Percentiles rank a stretch among this genome's conserved stretches.
phyloP scores from a whole-genome alignment of 2,113 vertebrate genomes.

The Lipotes vexillifer region DNA sequence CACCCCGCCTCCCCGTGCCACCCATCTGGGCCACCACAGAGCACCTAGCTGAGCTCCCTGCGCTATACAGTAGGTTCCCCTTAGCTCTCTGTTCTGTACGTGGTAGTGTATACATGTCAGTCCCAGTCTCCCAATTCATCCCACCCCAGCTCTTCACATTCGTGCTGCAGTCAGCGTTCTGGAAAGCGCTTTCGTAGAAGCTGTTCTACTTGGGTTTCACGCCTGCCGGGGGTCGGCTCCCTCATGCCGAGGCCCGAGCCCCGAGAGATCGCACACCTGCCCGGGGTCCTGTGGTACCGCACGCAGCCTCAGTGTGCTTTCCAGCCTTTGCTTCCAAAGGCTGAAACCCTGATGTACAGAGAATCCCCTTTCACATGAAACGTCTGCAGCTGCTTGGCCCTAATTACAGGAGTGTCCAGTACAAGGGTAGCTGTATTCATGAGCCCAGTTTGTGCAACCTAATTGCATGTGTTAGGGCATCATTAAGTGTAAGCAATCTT shows the following conservation, averaged over 20 bases:
- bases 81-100: too few relatives aligned
- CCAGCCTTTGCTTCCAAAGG: neutral
- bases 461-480: rapidly evolving
- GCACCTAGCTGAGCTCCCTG: too few relatives aligned
- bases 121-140: too few relatives aligned
- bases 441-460: neutral
- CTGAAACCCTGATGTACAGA: rapidly evolving
- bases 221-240: neutral
- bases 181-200: rapidly evolving
- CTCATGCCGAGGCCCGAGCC: neutral
- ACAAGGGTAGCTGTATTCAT: rapidly evolving
- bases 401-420: neutral
- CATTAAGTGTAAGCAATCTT: rapidly evolving
- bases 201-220: rapidly evolving
- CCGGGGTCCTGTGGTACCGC: rapidly evolving
- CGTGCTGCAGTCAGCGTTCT: rapidly evolving
- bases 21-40: too few relatives aligned
- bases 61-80: too few relatives aligned
- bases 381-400: neutral
- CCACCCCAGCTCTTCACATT: neutral
- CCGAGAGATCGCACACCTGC: rapidly evolving
- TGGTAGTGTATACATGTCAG: too few relatives aligned
- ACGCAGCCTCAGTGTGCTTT: rapidly evolving
- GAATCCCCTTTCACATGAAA: rapidly evolving
- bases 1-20: too few relatives aligned